Evolutionary conservation across 2,797 vertebrate species (phyloP).

Genomic region (Borostomias antarcticus): DNA sequence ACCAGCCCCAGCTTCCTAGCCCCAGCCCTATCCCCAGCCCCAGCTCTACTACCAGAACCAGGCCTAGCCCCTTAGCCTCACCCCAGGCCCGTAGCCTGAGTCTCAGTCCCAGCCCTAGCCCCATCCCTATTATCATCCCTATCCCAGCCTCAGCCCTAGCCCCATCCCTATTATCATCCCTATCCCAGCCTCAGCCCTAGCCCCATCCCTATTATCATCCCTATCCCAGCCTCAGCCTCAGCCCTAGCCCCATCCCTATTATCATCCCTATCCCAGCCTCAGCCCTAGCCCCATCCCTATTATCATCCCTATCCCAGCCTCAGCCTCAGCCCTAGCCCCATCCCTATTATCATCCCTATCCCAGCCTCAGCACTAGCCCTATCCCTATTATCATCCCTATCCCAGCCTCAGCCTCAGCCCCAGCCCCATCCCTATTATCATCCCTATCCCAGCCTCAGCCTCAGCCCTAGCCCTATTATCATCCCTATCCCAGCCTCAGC

Average conservation of each 20-base stretch:
- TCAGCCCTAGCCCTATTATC: not conserved
- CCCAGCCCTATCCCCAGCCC: conserved; percentile 12
- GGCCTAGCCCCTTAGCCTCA: not conserved
- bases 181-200: not conserved
- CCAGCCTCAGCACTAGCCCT: not conserved
- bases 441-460: not conserved
- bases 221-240: not conserved
- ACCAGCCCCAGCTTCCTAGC: too few relatives aligned
- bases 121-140: too few relatives aligned
- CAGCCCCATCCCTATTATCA: conserved; percentile 8
- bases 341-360: not conserved
- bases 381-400: not conserved
- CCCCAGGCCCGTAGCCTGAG: too few relatives aligned
- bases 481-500: conserved; percentile 21
- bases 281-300: conserved; percentile 11
- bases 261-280: too few relatives aligned
- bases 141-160: not conserved
- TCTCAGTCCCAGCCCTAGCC: too few relatives aligned
- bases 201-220: not conserved
- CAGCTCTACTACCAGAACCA: conserved; percentile 17
- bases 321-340: conserved; percentile 8
- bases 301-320: not conserved
- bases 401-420: conserved; percentile 33
- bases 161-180: too few relatives aligned
- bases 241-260: not conserved